Percentiles rank a stretch among this genome's conserved stretches.
These are phyloP conservation scores for Cotesia glomerata DNA, from an alignment of 1,140 invertebrate genomes.

Conservation along the genomic window DNA sequence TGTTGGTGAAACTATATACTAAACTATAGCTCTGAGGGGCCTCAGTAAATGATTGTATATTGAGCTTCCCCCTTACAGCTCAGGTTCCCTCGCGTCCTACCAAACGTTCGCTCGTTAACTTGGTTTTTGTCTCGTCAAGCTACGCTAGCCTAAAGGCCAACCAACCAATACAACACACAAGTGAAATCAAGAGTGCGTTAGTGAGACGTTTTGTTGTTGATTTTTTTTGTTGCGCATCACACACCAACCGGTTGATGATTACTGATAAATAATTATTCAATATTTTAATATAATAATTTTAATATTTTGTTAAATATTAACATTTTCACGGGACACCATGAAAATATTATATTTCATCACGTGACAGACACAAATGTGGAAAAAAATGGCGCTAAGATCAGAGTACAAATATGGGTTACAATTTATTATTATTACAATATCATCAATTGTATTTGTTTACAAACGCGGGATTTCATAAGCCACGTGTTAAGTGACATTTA, in stretches of 20 bases:
- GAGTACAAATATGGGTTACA: conserved; percentile 64
- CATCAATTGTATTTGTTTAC: conserved; percentile 72
- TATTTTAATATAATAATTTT: neutral
- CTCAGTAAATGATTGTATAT: neutral
- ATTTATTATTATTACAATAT: conserved; percentile 59
- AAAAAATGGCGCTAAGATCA: conserved; percentile 69
- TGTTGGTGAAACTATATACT: neutral
- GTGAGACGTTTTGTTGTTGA: conserved; percentile 9
- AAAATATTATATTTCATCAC: conserved; percentile 63
- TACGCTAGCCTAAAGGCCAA: neutral
- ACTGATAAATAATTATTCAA: neutral
- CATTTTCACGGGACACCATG: conserved; percentile 45
- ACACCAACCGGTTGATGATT: neutral
- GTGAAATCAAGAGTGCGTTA: conserved; percentile 20
- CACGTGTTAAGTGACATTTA: conserved; percentile 60
- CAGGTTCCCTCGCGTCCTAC: conserved; percentile 32
- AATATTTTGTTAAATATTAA: conserved; percentile 6
- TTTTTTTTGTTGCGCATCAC: neutral
- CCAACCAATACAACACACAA: conserved; percentile 1
- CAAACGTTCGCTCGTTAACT: conserved; percentile 30
- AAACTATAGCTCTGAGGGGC: no score
- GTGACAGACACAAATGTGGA: conserved; percentile 60
- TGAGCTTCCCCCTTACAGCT: conserved; percentile 20
- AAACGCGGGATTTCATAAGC: conserved; percentile 65
- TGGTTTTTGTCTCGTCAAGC: conserved; percentile 15